Conservation (phyloP, 2,797 vertebrate genomes). For the Lepilemur septentrionalis region DNA sequence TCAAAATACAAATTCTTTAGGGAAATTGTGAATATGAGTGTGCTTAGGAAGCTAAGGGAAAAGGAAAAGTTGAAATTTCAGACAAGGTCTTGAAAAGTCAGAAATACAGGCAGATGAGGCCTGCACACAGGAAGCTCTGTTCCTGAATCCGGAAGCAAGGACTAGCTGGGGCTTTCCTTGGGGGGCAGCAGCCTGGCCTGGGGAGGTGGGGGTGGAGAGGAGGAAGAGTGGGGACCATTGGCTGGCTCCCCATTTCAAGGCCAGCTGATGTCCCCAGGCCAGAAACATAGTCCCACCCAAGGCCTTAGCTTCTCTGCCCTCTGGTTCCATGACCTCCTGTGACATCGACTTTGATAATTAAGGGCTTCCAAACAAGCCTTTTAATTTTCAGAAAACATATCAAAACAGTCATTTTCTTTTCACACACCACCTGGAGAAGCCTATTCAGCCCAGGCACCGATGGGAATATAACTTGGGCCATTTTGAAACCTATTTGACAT, state of each 20-base stretch:
- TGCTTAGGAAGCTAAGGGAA: neutral
- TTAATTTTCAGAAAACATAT: conserved; percentile 84
- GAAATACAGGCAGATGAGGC: conserved; percentile 16
- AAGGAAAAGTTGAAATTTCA: conserved; percentile 35
- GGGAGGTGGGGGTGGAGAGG: no score
- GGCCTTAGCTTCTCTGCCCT: conserved; percentile 73
- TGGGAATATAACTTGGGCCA: conserved; percentile 61
- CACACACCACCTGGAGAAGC: conserved; percentile 75
- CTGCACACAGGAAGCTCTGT: conserved; percentile 51
- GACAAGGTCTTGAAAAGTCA: conserved; percentile 52
- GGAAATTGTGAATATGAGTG: neutral
- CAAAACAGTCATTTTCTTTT: conserved; percentile 79
- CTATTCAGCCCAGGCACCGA: conserved; percentile 42
- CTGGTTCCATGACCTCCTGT: conserved; percentile 78
- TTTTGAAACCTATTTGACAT: conserved; percentile 59
- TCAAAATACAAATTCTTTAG: neutral
- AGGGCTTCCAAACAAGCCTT: conserved; percentile 82
- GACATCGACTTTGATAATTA: conserved; percentile 81
- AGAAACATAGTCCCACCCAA: conserved; percentile 49
- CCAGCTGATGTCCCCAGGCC: neutral
- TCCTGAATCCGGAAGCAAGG: conserved; percentile 9
- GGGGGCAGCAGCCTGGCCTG: neutral
- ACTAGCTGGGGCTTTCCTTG: neutral
- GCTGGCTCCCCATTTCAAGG: neutral
- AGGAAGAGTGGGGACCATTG: neutral